A percentile compares a stretch with the other conserved stretches of the same genome.
Conservation (phyloP, 2,888 invertebrate genomes). For the Eupithecia dodoneata region DNA sequence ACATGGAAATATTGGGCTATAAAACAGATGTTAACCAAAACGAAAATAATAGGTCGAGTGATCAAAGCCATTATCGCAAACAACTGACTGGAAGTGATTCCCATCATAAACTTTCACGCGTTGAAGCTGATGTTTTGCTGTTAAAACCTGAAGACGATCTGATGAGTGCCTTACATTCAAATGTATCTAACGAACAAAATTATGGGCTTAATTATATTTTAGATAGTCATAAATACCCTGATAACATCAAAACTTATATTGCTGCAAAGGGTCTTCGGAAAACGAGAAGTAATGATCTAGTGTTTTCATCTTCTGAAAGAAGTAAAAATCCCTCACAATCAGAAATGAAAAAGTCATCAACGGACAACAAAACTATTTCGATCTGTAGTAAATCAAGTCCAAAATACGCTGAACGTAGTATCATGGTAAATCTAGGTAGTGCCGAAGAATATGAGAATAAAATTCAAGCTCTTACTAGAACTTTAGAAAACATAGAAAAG, state of each 20-base stretch:
- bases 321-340: constrained; percentile 40
- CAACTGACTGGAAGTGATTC: constrained; percentile 42
- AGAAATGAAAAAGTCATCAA: constrained; percentile 44
- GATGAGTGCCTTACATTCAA: constrained; percentile 9
- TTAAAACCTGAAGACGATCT: constrained; percentile 45
- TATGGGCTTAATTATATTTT: constrained; percentile 66
- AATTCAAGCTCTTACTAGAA: constrained; percentile 61
- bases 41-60: constrained; percentile 24
- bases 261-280: constrained; percentile 46
- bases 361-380: constrained; percentile 45
- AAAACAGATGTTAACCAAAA: constrained; percentile 28
- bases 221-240: constrained; percentile 51
- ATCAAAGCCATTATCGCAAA: constrained; percentile 12
- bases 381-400: constrained; percentile 46
- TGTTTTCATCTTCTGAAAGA: constrained; percentile 38
- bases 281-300: constrained; percentile 57
- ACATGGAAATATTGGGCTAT: constrained; percentile 11
- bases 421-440: constrained; percentile 60
- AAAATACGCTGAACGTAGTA: constrained; percentile 51
- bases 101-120: constrained; percentile 55
- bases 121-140: constrained; percentile 55
- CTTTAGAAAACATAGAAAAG: constrained; percentile 66
- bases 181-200: constrained; percentile 30
- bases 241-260: constrained; percentile 44
- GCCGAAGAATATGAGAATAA: constrained; percentile 63